Percentiles rank a stretch among this genome's conserved stretches.
Evolutionary conservation across 1,140 invertebrate genomes (phyloP).

Genomic region (Nautilus pompilius): DNA sequence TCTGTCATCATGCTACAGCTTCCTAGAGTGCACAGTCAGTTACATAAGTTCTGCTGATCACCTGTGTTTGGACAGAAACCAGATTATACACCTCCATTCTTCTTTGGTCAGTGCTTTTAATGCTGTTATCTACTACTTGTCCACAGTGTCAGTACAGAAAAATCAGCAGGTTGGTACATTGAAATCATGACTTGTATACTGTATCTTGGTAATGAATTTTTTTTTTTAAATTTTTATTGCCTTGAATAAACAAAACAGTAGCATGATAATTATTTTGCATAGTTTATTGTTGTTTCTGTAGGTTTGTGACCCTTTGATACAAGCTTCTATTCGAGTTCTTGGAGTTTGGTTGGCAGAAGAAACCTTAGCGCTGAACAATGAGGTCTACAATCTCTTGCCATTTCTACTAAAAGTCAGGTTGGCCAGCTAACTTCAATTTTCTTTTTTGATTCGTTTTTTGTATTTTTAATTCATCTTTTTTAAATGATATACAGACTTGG

Average conservation of each 20-base stretch:
- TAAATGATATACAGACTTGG: too few species aligned
- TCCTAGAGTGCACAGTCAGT: slow-evolving; percentile 76
- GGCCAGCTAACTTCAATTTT: too few species aligned
- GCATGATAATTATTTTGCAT: too few species aligned
- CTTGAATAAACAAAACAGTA: too few species aligned
- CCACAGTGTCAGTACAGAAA: slow-evolving; percentile 63
- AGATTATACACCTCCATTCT: slow-evolving; percentile 84
- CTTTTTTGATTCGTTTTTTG: too few species aligned
- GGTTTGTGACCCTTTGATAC: slow-evolving; percentile 70
- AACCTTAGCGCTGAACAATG: slow-evolving; percentile 80
- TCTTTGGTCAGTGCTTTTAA: slow-evolving; percentile 87
- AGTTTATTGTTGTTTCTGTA: slow-evolving; percentile 11
- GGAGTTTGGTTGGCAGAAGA: slow-evolving; percentile 88
- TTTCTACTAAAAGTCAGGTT: slow-evolving; percentile 46
- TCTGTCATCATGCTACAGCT: slow-evolving; percentile 76
- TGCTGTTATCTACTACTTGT: slow-evolving; percentile 73
- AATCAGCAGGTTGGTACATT: too few species aligned
- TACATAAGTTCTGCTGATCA: slow-evolving; percentile 75
- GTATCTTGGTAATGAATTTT: too few species aligned
- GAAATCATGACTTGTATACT: too few species aligned
- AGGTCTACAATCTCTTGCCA: slow-evolving; percentile 66
- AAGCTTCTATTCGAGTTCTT: slow-evolving; percentile 77
- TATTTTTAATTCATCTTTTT: too few species aligned
- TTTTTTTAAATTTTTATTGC: too few species aligned
- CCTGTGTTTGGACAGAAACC: slow-evolving; percentile 80